Evolutionary conservation across 2,797 vertebrate species (phyloP).

Genomic region (Tolypeutes matacus): DNA sequence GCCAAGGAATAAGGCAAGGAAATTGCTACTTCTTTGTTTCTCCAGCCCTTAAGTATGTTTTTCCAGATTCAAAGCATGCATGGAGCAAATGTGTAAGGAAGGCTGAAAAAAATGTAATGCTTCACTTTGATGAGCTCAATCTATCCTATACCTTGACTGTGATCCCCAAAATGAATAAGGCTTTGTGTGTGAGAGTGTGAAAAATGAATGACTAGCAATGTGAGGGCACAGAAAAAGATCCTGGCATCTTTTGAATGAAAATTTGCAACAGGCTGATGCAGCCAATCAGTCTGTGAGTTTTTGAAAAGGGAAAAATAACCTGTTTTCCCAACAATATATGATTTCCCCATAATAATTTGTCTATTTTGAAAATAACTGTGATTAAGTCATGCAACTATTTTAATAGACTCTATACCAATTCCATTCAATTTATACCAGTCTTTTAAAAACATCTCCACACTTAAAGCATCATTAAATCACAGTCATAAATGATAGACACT

Average conservation of each 20-base stretch:
- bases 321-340: slow-evolving; percentile 50
- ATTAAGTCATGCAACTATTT: slow-evolving; percentile 17
- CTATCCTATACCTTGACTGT: neutral
- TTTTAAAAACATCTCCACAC: slow-evolving; percentile 24
- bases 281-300: neutral
- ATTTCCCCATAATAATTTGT: slow-evolving; percentile 38
- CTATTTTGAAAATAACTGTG: slow-evolving; percentile 57
- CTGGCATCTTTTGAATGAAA: slow-evolving; percentile 72
- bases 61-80: slow-evolving; percentile 71
- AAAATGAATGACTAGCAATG: slow-evolving; percentile 56
- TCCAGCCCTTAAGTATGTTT: slow-evolving; percentile 55
- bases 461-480: slow-evolving; percentile 31
- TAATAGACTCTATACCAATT: slow-evolving; percentile 43
- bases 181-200: neutral
- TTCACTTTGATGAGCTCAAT: slow-evolving; percentile 59
- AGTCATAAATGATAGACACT: neutral
- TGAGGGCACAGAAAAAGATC: slow-evolving; percentile 65
- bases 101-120: slow-evolving; percentile 49
- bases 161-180: slow-evolving; percentile 54
- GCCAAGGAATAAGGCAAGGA: slow-evolving; percentile 78
- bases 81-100: slow-evolving; percentile 73
- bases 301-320: slow-evolving; percentile 60
- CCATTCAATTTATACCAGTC: slow-evolving; percentile 26
- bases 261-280: slow-evolving; percentile 43
- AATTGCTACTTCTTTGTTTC: slow-evolving; percentile 78